Evolutionary conservation across 2,113 vertebrate genomes (phyloP).

Genomic region (Rhinopithecus roxellana): DNA sequence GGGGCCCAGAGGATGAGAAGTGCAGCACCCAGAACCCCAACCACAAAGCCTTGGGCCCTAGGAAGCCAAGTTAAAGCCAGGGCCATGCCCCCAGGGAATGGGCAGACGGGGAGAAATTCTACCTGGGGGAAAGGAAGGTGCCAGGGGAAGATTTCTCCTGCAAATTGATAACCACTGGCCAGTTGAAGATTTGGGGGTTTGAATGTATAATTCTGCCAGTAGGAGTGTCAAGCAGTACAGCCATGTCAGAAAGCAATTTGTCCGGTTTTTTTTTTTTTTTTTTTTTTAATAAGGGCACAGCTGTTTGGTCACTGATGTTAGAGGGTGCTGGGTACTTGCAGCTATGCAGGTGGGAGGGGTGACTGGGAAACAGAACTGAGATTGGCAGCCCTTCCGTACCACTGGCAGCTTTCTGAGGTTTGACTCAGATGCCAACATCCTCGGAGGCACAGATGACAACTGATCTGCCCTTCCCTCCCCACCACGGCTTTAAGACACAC

Average conservation of each 20-base stretch:
- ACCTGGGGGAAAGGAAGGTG: background rate
- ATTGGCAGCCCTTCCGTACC: background rate
- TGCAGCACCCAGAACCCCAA: background rate
- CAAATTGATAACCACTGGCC: fast-evolving
- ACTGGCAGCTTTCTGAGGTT: background rate
- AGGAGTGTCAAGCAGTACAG: fast-evolving
- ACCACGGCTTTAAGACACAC: background rate
- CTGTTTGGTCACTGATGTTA: background rate
- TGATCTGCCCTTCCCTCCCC: background rate
- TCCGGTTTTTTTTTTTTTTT: background rate
- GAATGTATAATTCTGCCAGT: no score
- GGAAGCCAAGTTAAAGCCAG: background rate
- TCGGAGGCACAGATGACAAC: background rate
- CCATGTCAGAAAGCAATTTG: background rate
- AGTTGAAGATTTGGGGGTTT: background rate
- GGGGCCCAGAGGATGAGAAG: background rate
- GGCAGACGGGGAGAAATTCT: background rate
- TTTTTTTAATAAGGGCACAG: fast-evolving
- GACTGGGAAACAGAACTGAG: fast-evolving
- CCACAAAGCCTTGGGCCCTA: background rate
- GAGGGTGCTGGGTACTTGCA: background rate
- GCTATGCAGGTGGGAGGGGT: background rate
- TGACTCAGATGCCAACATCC: background rate
- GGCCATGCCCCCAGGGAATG: background rate
- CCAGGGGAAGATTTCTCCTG: fast-evolving